Conservation (phyloP, 1,140 invertebrate genomes). For the Neodiprion fabricii region DNA sequence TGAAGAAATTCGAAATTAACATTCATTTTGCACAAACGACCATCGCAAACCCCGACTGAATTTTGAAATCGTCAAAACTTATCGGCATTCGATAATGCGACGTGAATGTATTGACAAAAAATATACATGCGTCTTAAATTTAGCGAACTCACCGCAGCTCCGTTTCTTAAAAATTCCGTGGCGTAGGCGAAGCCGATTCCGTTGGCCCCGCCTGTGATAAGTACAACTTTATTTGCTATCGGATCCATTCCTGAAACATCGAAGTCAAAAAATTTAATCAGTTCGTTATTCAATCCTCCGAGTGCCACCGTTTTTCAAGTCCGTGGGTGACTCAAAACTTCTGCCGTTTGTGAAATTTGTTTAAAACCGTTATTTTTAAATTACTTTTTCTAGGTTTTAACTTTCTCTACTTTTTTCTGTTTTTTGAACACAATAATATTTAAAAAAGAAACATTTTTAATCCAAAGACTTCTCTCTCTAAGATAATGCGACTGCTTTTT, state of each 20-base stretch:
- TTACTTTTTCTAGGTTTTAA: conserved; percentile 43
- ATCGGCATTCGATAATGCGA: conserved; percentile 17
- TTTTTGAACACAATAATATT: too few relatives aligned
- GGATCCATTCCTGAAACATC: too few relatives aligned
- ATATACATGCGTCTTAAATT: not conserved
- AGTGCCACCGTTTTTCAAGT: too few relatives aligned
- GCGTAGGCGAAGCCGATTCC: conserved; percentile 49
- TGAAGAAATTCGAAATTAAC: not conserved
- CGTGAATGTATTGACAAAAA: not conserved
- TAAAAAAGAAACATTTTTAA: too few relatives aligned
- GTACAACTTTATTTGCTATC: conserved; percentile 44
- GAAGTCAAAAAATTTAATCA: too few relatives aligned
- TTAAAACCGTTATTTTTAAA: too few relatives aligned
- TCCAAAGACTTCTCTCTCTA: too few relatives aligned
- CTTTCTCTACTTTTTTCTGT: conserved; percentile 47
- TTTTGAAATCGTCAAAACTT: not conserved
- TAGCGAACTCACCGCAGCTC: conserved; percentile 41
- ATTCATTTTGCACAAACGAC: not conserved
- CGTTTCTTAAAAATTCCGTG: conserved; percentile 40
- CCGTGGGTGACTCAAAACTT: too few relatives aligned
- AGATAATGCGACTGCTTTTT: too few relatives aligned
- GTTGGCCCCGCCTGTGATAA: conserved; percentile 53
- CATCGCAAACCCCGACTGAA: not conserved
- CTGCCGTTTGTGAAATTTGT: too few relatives aligned
- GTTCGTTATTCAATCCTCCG: too few relatives aligned